phyloP scores from a whole-genome alignment of 37 sponge, comb jelly and placozoan species.

The Oopsacas minuta region DNA sequence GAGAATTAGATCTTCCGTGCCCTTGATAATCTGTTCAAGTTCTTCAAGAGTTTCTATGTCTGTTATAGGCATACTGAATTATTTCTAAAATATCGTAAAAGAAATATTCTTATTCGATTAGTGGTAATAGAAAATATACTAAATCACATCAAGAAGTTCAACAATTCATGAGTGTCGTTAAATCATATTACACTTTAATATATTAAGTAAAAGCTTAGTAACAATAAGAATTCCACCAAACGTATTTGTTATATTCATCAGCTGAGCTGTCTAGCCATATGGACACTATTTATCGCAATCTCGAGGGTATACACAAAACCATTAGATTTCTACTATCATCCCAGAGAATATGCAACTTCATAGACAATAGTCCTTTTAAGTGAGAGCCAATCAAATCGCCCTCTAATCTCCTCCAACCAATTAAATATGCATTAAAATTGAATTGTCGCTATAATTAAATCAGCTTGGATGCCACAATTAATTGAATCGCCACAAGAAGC shows the following conservation, averaged over 20 bases:
- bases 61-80: background rate
- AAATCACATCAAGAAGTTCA: background rate
- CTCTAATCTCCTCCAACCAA: background rate
- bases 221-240: no score
- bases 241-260: no score
- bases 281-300: background rate
- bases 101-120: background rate
- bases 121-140: background rate
- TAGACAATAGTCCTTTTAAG: background rate
- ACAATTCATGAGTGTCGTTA: no score
- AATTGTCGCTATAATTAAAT: background rate
- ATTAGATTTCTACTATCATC: background rate
- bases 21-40: background rate
- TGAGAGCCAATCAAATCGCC: background rate
- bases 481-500: background rate
- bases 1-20: background rate
- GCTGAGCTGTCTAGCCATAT: background rate
- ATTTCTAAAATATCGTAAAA: background rate
- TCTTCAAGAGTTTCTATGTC: background rate
- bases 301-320: background rate
- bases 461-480: background rate
- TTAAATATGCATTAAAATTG: background rate
- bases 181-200: no score
- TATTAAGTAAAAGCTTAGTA: no score
- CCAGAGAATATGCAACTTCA: background rate